Percentiles rank a stretch among this genome's conserved stretches.
These are phyloP conservation scores for Anguilla rostrata DNA, from an alignment of 2,113 vertebrate genomes.

Conservation along the genomic window DNA sequence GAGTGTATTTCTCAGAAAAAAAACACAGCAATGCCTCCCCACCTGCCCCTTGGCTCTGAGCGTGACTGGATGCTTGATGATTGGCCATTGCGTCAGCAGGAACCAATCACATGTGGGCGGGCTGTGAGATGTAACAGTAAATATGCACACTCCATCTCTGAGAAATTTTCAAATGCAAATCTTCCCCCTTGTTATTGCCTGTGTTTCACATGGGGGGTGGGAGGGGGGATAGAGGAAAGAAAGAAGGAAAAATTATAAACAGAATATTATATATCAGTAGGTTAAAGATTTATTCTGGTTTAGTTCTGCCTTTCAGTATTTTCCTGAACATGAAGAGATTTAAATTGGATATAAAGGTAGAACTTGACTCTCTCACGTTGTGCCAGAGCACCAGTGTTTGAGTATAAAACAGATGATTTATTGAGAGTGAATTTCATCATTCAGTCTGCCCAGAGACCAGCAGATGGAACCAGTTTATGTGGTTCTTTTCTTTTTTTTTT, in stretches of 20 bases:
- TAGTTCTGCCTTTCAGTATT: neutral
- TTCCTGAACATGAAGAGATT: neutral
- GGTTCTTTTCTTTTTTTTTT: neutral
- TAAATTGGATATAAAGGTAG: neutral
- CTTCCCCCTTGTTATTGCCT: no score
- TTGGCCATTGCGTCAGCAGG: no score
- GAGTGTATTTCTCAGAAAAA: neutral
- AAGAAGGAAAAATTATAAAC: neutral
- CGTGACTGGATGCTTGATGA: no score
- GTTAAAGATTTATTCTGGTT: neutral
- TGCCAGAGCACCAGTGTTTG: neutral
- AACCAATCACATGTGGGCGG: no score
- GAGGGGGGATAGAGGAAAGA: no score
- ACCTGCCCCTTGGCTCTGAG: neutral
- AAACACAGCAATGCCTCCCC: neutral
- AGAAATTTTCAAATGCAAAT: no score
- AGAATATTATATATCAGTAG: neutral
- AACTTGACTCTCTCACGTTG: neutral
- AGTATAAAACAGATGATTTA: neutral
- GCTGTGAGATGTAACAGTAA: no score
- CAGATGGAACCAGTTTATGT: neutral
- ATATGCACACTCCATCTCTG: no score
- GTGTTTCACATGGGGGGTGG: no score
- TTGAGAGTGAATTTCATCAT: neutral
- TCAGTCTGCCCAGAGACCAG: neutral